These are phyloP conservation scores for Eira barbara DNA, from an alignment of 2,113 vertebrate species.

Conservation along the genomic window DNA sequence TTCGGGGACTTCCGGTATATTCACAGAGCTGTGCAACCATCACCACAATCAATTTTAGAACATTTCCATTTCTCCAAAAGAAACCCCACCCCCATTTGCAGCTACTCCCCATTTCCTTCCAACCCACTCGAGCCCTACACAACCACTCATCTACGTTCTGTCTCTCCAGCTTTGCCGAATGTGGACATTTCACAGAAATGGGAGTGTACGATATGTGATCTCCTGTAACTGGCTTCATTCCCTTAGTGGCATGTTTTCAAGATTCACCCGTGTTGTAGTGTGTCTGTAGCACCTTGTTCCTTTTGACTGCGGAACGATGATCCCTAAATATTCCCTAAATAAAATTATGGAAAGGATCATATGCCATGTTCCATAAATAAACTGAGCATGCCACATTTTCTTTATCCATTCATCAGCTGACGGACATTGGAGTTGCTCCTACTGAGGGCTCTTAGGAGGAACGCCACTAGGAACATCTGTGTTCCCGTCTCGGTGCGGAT, in stretches of 20 bases:
- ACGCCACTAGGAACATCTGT: accelerated
- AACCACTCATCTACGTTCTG: background rate
- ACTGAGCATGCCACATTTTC: background rate
- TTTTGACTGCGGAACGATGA: background rate
- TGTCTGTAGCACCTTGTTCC: background rate
- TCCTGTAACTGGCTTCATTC: background rate
- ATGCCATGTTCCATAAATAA: background rate
- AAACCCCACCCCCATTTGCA: background rate
- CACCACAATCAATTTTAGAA: background rate
- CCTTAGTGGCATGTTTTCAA: background rate
- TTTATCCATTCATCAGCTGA: background rate
- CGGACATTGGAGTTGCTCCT: background rate
- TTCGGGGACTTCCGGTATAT: background rate
- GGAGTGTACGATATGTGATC: accelerated
- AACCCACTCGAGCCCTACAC: background rate
- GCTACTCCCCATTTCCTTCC: background rate
- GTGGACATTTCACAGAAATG: background rate
- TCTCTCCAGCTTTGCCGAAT: background rate
- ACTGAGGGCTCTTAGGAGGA: background rate
- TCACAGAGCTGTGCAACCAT: background rate
- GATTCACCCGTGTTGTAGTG: background rate
- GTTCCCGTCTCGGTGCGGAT: background rate
- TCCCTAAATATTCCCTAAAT: background rate
- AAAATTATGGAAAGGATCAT: background rate
- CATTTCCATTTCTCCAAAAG: background rate